A percentile compares a stretch with the other conserved stretches of the same genome.
phyloP scores from a whole-genome alignment of 2,113 vertebrate genomes.

The Abramis brama region DNA sequence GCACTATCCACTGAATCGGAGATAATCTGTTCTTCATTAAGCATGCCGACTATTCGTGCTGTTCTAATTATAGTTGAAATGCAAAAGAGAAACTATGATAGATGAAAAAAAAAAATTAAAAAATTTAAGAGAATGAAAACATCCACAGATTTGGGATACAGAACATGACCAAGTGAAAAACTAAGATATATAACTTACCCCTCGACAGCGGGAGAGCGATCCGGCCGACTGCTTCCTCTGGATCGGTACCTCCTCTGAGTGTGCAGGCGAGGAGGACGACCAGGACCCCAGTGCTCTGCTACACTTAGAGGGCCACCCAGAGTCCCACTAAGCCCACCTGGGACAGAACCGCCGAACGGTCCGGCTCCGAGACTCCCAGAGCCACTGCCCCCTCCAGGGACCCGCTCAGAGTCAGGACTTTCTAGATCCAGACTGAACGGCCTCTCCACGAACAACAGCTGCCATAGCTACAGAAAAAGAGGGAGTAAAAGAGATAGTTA shows the following conservation, averaged over 20 bases:
- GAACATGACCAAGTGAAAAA: not conserved
- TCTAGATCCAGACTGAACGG: constrained; percentile 83
- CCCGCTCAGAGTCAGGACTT: constrained; percentile 76
- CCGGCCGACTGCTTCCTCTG: constrained; percentile 86
- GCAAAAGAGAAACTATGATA: not conserved
- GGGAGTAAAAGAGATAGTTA: not conserved
- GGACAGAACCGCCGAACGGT: constrained; percentile 74
- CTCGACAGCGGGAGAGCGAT: constrained; percentile 92
- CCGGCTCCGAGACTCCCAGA: constrained; percentile 68
- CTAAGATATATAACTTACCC: constrained; percentile 77
- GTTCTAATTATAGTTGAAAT: not conserved
- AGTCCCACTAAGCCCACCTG: constrained; percentile 73
- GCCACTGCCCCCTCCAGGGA: constrained; percentile 66
- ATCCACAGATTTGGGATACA: not conserved
- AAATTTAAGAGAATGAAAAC: not conserved
- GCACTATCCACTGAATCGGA: not conserved
- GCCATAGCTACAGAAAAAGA: constrained; percentile 82
- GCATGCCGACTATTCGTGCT: not conserved
- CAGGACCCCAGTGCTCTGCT: constrained; percentile 86
- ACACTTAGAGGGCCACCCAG: constrained; percentile 70
- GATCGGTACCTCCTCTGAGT: constrained; percentile 84
- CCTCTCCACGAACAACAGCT: constrained; percentile 81
- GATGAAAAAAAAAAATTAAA: too few species aligned
- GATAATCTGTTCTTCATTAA: not conserved
- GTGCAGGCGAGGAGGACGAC: constrained; percentile 84